Evolutionary conservation across 2,113 vertebrate genomes (phyloP).

Genomic region (Amblyopsis rosae): DNA sequence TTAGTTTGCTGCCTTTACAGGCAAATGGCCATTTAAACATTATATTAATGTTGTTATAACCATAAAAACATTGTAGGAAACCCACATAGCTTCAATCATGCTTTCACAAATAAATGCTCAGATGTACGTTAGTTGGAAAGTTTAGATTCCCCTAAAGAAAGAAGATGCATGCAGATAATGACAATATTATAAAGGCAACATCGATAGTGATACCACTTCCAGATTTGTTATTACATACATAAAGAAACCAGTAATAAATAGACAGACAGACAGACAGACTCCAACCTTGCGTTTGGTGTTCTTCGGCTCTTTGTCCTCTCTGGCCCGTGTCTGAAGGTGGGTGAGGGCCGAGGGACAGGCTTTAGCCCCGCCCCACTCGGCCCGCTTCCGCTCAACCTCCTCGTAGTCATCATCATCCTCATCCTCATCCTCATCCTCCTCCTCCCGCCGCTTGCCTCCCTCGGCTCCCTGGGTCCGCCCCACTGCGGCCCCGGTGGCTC

Average conservation of each 20-base stretch:
- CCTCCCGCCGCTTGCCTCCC: not conserved
- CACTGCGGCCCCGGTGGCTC: not conserved
- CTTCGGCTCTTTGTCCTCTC: conserved; percentile 4
- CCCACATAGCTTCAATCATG: no score
- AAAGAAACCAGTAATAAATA: not conserved
- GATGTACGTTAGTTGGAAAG: not conserved
- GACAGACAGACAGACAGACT: no score
- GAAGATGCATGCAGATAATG: not conserved
- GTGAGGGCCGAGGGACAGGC: not conserved
- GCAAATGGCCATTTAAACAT: no score
- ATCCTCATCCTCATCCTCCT: not conserved
- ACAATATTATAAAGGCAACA: not conserved
- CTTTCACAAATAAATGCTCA: no score
- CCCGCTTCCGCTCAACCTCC: conserved; percentile 1
- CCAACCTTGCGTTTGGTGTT: conserved; percentile 60
- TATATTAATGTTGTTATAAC: no score
- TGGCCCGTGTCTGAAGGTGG: not conserved
- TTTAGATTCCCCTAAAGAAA: not conserved
- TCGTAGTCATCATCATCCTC: not conserved
- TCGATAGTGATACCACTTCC: not conserved
- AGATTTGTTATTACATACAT: not conserved
- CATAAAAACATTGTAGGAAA: no score
- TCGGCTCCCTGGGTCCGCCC: not conserved
- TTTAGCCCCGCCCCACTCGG: conserved; percentile 10
- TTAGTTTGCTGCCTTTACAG: no score